Conservation (phyloP, 2,797 vertebrate species). For the Paramormyrops hopkinsi region DNA sequence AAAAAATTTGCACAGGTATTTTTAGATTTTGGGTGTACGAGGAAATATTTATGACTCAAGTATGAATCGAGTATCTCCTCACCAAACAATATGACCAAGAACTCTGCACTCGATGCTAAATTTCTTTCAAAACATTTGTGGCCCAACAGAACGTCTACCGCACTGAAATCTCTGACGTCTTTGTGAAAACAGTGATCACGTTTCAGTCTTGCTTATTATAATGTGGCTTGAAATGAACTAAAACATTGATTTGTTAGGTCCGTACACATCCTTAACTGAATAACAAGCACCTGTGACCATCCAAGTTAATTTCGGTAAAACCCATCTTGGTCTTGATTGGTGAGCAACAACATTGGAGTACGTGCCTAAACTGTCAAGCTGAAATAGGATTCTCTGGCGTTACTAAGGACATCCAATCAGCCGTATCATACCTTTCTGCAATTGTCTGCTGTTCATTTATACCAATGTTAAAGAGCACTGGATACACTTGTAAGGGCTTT, state of each 20-base stretch:
- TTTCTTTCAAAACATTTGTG: neutral
- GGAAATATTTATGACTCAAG: neutral
- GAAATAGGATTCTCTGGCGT: neutral
- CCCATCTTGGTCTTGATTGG: neutral
- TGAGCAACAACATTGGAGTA: neutral
- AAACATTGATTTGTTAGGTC: neutral
- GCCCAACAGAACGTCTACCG: neutral
- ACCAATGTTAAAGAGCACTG: slow-evolving; percentile 92
- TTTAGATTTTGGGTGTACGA: neutral
- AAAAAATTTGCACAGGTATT: neutral
- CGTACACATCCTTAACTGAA: neutral
- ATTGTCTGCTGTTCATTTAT: slow-evolving; percentile 98
- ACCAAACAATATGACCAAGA: neutral
- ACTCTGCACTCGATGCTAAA: neutral
- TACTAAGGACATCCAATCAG: neutral
- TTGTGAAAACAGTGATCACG: neutral
- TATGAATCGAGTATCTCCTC: neutral
- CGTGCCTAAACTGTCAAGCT: neutral
- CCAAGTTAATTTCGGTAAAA: neutral
- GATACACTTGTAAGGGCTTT: slow-evolving; percentile 75
- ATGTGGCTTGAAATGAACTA: neutral
- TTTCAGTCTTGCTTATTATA: neutral
- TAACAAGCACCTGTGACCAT: neutral
- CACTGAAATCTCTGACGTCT: neutral
- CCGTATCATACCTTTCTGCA: slow-evolving; percentile 79